Evolutionary conservation across 1,140 invertebrate genomes (phyloP).

Genomic region (Caenorhabditis latens): DNA sequence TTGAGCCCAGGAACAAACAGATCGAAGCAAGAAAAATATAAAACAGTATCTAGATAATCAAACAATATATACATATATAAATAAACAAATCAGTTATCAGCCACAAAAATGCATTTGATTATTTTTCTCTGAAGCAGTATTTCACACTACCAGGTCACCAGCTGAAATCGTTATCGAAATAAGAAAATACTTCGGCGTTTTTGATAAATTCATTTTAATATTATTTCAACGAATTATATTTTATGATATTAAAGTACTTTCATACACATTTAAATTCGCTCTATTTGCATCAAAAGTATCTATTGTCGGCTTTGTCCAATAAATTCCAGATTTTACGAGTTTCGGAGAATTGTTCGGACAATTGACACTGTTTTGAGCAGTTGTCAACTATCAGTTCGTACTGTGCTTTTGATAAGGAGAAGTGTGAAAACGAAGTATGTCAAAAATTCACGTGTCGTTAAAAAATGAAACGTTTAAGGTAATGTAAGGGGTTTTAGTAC

Average conservation of each 20-base stretch:
- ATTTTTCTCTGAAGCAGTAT: background rate
- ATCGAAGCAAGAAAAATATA: no score
- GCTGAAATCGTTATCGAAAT: constrained; percentile 7
- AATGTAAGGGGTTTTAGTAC: background rate
- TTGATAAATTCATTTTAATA: background rate
- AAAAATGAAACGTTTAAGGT: background rate
- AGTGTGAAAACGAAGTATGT: constrained; percentile 45
- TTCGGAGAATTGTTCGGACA: constrained; percentile 50
- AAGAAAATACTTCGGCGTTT: background rate
- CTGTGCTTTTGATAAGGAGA: background rate
- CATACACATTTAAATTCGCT: background rate
- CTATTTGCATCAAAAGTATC: background rate
- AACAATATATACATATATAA: no score
- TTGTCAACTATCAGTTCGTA: constrained; percentile 16
- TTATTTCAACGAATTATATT: constrained; percentile 40
- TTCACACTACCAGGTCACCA: background rate
- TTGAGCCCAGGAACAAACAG: no score
- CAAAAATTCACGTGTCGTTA: constrained; percentile 33
- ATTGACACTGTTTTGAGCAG: constrained; percentile 31
- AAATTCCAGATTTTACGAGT: constrained; percentile 40
- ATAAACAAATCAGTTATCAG: no score
- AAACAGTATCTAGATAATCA: no score
- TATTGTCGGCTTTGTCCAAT: background rate
- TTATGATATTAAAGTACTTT: background rate
- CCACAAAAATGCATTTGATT: no score